Evolutionary conservation across 1,140 invertebrate species (phyloP).

Genomic region (Micrasema longulum): DNA sequence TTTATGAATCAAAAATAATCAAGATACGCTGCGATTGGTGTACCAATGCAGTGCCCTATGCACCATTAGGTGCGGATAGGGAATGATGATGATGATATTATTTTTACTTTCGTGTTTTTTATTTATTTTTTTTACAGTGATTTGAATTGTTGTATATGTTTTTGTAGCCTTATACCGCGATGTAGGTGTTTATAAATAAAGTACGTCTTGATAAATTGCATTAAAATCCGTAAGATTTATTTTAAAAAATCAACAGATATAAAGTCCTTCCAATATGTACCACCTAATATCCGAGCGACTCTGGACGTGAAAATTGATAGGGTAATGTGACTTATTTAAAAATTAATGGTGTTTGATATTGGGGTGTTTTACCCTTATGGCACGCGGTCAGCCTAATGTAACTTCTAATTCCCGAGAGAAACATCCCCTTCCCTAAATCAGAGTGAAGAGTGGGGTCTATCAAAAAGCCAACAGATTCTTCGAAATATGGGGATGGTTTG

Average conservation of each 20-base stretch:
- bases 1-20: no score
- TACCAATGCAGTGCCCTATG: no score
- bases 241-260: background rate
- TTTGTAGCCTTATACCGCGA: background rate
- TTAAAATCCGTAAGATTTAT: background rate
- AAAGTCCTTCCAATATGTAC: background rate
- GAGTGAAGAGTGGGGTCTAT: conserved; percentile 13
- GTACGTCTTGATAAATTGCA: background rate
- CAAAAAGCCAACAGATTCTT: background rate
- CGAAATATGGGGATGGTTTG: background rate
- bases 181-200: background rate
- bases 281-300: background rate
- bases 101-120: no score
- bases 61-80: no score
- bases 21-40: no score
- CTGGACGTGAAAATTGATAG: background rate
- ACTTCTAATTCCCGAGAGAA: background rate
- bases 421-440: conserved; percentile 3
- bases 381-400: conserved; percentile 21
- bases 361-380: background rate
- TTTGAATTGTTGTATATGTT: background rate
- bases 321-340: conserved; percentile 8
- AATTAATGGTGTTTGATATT: conserved; percentile 15
- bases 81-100: no score
- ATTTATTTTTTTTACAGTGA: no score